Base-by-base conservation (phyloP, 2,113 vertebrate species). In the Poeciliopsis turrubarensis region DNA sequence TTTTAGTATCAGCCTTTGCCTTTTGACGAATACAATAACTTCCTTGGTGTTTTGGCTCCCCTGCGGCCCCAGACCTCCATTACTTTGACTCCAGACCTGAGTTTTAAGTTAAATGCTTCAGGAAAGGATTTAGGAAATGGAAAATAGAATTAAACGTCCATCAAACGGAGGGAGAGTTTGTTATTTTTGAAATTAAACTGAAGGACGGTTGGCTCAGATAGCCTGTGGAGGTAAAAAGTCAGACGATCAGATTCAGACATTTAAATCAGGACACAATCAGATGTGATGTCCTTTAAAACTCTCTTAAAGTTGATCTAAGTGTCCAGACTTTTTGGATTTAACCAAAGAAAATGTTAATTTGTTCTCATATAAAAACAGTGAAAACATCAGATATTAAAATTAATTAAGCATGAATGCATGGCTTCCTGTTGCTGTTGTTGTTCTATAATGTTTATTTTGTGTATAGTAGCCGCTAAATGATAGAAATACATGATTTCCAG, bases 1-100 rank as follows among this genome's bases (percentile, higher is more conserved):
- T 78, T 75, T 89, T 80, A 68, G 70, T 62, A 74, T 1, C 3
- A 81, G 75, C 78, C 64, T 51, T 29, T 51, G 77, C 74, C 75
- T 73, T 77, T 79, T 73, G 31, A 87, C 80, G 39, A 51, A 78
- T 77, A 76, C 37, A 60, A 83, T 81, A 79, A 69, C 79, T 25
- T 32, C 5, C 2, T 73, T 73, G 64, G 61, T 78, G 73, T 78
- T 82, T 84, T 72, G 60, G 65, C 80, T 72, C 73, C 44, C 68
- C 76, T 11, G 62, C 76, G 72, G 65, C 44, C 61, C 54, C 26
- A 17, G 75, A 81, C 79, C 86, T 70, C 25, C 81, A 57, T 78
- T 68, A 9, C 57, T 11, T 39, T 70, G 76, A 44, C 72, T 76
- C 57, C 31, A 30, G 79, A 72, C 77, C 67, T 60, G 2, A 14